Base-by-base conservation (phyloP, 1,140 invertebrate species). In the Lerema accius region DNA sequence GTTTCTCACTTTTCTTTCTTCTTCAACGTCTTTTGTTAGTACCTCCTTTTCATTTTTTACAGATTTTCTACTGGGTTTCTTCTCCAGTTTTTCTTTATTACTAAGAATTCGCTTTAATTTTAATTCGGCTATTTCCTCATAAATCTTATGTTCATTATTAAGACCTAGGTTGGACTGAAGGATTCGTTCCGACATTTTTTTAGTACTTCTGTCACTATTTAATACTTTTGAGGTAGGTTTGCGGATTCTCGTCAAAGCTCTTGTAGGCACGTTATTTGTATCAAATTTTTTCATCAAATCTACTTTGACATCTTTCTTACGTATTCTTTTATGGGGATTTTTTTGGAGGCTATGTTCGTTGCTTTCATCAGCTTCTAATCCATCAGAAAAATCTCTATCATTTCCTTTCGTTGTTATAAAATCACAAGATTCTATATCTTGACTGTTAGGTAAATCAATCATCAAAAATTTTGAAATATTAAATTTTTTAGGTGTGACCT, bases 371-470 rank as follows among this genome's bases (percentile, higher is more conserved):
- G 63, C 37, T 60, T 85, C 84, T 23, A 82, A 82, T 11, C 82
- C 82, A 67, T 79, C 83, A 0, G 76, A 81, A 0, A 68, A 69
- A 50, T 82, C 78, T 4, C 62, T 63, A n/a, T 67, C 55, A 0
- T 35, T 9, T 39, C 28, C 35, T 69, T 66, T 73, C 4, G 58
- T 28, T 19, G 58, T 58, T 19, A 74, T 26, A 9, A 72, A 63
- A 4, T 83, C 61, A 65, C 65, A 73, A 11, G 63, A 78, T 72
- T 80, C 81, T 39, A 84, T 88, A 71, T 90, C 84, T 71, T 89
- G 80, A 40, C 76, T 88, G 43, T 80, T 71, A 3, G 80, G 82
- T 59, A 87, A 69, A 53, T 86, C 82, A 15, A 65, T 78, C 7
- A 71, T 69, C 56, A 82, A 73, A 43, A 86, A 71, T 59, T 69